A percentile compares a stretch with the other conserved stretches of the same genome.
Evolutionary conservation across 2,113 vertebrate species (phyloP).

Genomic region (Entomyzon cyanotis): DNA sequence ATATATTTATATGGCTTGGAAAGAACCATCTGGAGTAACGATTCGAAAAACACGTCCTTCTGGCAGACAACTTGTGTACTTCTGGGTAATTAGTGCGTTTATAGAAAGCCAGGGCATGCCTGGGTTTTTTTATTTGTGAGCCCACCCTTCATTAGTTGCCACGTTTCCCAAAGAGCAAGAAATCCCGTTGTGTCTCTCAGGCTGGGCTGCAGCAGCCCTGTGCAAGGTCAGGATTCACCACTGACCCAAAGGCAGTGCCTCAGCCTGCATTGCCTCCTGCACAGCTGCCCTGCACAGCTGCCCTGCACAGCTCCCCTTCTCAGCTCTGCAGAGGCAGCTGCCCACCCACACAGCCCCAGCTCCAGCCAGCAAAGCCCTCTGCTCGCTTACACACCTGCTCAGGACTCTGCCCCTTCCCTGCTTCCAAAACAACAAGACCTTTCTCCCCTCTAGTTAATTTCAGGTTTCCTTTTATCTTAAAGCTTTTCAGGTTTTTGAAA

Average conservation of each 20-base stretch:
- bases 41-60: not conserved
- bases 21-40: constrained; percentile 5
- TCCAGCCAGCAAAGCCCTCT: not conserved
- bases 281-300: fast-evolving
- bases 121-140: not conserved
- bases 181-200: fast-evolving
- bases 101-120: not conserved
- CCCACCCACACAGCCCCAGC: not conserved
- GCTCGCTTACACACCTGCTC: not conserved
- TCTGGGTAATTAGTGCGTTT: not conserved
- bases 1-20: not conserved
- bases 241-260: fast-evolving
- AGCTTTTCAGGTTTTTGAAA: not conserved
- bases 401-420: not conserved
- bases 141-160: not conserved
- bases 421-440: not conserved
- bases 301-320: fast-evolving
- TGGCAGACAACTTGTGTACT: not conserved
- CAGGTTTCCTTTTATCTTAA: not conserved
- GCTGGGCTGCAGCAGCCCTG: not conserved
- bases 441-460: not conserved
- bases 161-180: not conserved
- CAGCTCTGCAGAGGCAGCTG: not conserved
- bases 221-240: fast-evolving
- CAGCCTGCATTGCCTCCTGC: fast-evolving